These are phyloP conservation scores for Drosophila greeni DNA, from an alignment of 2,888 invertebrate genomes.

Conservation along the genomic window DNA sequence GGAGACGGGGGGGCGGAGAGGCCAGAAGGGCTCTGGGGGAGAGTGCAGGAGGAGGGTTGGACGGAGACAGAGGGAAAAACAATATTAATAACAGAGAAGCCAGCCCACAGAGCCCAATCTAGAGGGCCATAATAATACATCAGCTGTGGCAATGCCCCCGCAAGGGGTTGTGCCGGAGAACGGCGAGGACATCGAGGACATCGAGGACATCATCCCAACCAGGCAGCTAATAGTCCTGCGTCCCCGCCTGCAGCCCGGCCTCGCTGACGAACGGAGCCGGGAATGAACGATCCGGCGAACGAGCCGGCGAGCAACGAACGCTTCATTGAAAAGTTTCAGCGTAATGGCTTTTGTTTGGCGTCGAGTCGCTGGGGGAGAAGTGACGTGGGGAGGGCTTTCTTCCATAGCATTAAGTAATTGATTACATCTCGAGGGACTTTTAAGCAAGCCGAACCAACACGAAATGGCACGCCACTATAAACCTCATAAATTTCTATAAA, in stretches of 20 bases:
- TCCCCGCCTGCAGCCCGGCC: background rate
- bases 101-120: conserved; percentile 47
- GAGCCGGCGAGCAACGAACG: conserved; percentile 54
- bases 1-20: background rate
- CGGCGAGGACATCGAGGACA: conserved; percentile 35
- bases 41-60: background rate
- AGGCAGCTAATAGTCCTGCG: conserved; percentile 60
- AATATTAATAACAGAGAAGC: conserved; percentile 74
- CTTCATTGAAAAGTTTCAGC: conserved; percentile 75
- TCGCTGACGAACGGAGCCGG: conserved; percentile 30
- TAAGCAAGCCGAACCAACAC: conserved; percentile 68
- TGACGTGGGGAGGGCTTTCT: conserved; percentile 44
- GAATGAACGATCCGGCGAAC: conserved; percentile 25
- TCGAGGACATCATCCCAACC: conserved; percentile 50
- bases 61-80: conserved; percentile 57
- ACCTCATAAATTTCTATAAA: conserved; percentile 74
- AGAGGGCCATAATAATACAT: conserved; percentile 71
- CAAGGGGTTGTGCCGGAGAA: conserved; percentile 49
- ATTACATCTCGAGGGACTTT: conserved; percentile 78
- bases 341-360: conserved; percentile 74
- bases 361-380: conserved; percentile 30
- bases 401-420: conserved; percentile 78
- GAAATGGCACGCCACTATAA: conserved; percentile 72
- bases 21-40: background rate
- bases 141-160: conserved; percentile 71